These are phyloP conservation scores for Uromys caudimaculatus DNA, from an alignment of 2,797 vertebrate species.

Conservation along the genomic window DNA sequence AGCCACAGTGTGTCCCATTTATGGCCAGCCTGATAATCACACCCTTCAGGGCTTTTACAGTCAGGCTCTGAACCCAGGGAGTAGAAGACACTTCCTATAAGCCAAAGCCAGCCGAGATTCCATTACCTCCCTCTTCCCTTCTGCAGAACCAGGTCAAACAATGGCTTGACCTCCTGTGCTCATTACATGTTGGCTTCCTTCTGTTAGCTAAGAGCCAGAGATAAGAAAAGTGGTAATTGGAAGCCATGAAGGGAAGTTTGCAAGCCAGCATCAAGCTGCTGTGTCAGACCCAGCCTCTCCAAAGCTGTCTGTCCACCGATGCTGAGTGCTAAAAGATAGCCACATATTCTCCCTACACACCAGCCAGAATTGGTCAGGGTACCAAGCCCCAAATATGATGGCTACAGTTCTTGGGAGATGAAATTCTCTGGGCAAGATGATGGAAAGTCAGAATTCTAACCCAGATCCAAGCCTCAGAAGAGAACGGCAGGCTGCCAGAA, in stretches of 20 bases:
- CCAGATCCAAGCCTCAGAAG: neutral
- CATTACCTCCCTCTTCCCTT: conserved; percentile 81
- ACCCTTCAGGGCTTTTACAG: conserved; percentile 46
- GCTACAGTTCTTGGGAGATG: neutral
- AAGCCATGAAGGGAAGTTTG: conserved; percentile 60
- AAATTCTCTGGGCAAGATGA: neutral
- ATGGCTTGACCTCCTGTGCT: conserved; percentile 80
- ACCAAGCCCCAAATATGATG: neutral
- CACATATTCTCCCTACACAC: fast-evolving
- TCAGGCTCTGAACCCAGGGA: conserved; percentile 49
- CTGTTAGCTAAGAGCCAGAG: conserved; percentile 75
- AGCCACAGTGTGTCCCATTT: conserved; percentile 70
- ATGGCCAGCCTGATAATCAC: conserved; percentile 72
- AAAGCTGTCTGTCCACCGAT: neutral
- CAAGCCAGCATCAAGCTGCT: neutral
- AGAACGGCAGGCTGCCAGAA: neutral
- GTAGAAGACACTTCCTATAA: conserved; percentile 79
- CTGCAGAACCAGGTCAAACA: conserved; percentile 80
- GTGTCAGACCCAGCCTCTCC: neutral
- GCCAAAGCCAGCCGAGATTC: conserved; percentile 65
- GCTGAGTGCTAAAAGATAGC: neutral
- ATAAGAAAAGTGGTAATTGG: conserved; percentile 76
- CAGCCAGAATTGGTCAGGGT: neutral
- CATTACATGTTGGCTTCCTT: conserved; percentile 80
- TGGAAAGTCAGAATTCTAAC: neutral